Conservation (phyloP, 2,888 invertebrate genomes). For the Xestia sexstrigata region DNA sequence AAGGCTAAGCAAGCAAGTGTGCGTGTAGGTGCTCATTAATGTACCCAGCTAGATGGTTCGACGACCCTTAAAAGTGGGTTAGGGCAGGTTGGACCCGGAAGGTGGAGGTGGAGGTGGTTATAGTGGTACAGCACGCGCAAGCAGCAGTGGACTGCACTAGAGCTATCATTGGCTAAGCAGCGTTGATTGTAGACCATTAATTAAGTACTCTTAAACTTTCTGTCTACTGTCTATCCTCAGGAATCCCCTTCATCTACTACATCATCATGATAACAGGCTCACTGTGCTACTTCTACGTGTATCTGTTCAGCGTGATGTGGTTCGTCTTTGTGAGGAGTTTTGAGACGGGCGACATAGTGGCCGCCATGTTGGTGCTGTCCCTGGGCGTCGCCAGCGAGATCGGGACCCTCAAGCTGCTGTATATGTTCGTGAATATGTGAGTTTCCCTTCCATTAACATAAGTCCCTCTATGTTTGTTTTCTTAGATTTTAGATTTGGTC, state of each 20-base stretch:
- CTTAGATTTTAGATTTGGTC: not conserved
- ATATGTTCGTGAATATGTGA: constrained; percentile 69
- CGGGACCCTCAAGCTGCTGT: constrained; percentile 68
- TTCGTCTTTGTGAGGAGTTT: constrained; percentile 55
- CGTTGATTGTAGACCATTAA: not conserved
- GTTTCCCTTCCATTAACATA: constrained; percentile 2
- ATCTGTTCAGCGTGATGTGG: constrained; percentile 68
- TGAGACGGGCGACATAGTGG: constrained; percentile 61
- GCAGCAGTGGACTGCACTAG: not conserved
- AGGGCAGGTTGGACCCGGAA: not conserved
- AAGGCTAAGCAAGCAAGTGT: too few species aligned
- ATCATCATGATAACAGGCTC: constrained; percentile 40
- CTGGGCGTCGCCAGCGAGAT: constrained; percentile 68
- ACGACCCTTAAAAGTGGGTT: not conserved
- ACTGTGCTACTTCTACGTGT: constrained; percentile 67
- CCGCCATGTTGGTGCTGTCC: constrained; percentile 68
- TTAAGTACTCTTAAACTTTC: not conserved
- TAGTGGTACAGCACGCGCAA: not conserved
- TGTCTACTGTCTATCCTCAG: constrained; percentile 48
- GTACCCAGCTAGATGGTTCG: not conserved
- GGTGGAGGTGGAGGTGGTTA: not conserved
- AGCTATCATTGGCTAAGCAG: not conserved
- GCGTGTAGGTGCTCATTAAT: too few species aligned
- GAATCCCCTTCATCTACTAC: constrained; percentile 65
- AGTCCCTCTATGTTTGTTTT: not conserved